Conservation (phyloP, 2,113 vertebrate species). For the Rhombomys opimus region DNA sequence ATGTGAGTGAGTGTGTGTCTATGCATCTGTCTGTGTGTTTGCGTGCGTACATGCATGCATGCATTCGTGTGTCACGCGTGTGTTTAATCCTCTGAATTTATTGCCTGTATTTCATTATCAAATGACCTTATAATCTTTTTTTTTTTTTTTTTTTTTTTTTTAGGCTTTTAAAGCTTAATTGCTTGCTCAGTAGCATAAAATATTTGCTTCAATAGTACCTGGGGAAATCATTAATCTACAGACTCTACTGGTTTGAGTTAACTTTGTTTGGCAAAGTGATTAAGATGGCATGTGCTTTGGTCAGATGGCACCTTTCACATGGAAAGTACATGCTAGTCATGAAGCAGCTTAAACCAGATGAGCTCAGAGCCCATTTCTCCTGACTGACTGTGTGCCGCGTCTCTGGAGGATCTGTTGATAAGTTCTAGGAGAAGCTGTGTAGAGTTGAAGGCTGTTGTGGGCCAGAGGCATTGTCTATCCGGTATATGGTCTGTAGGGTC, state of each 20-base stretch:
- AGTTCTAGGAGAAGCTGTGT: neutral
- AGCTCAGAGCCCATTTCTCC: conserved; percentile 39
- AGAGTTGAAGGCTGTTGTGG: neutral
- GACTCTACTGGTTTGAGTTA: conserved; percentile 49
- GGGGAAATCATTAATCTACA: conserved; percentile 64
- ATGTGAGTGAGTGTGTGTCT: neutral
- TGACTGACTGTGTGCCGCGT: neutral
- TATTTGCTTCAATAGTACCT: conserved; percentile 62
- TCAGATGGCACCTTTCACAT: neutral
- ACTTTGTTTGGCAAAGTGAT: conserved; percentile 34
- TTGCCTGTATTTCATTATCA: neutral
- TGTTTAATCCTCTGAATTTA: neutral
- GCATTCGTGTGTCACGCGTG: neutral
- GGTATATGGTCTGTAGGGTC: neutral
- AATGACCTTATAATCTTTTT: conserved; percentile 27
- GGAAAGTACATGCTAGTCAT: conserved; percentile 14
- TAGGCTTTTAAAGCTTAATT: conserved; percentile 69
- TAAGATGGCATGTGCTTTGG: neutral
- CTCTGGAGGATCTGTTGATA: conserved; percentile 39
- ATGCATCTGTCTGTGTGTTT: neutral
- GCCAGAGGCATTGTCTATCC: neutral
- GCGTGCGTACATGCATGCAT: neutral
- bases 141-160: conserved; percentile 37
- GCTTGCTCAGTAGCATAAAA: conserved; percentile 69
- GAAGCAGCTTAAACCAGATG: neutral